Evolutionary conservation across 2,113 vertebrate species (phyloP).

Genomic region (Rhadina sibilatrix): DNA sequence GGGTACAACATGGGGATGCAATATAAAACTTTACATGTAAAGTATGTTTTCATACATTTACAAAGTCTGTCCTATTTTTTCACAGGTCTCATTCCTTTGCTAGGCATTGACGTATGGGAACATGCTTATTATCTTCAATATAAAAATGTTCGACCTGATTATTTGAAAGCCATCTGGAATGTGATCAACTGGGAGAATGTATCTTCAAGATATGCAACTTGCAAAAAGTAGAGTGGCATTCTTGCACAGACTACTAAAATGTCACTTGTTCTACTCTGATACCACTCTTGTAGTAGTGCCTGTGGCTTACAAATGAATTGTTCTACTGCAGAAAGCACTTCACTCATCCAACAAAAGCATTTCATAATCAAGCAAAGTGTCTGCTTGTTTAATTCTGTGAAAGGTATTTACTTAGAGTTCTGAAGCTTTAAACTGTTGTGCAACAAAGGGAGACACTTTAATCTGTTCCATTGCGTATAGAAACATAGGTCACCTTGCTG

Average conservation of each 20-base stretch:
- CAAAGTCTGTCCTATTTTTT: not conserved
- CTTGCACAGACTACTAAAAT: not conserved
- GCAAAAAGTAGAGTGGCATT: constrained; percentile 80
- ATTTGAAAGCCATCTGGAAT: constrained; percentile 97
- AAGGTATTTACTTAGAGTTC: constrained; percentile 21
- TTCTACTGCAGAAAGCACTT: constrained; percentile 28
- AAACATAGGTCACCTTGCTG: constrained; percentile 20
- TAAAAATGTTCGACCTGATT: constrained; percentile 96
- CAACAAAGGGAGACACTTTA: constrained; percentile 5
- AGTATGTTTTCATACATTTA: not conserved
- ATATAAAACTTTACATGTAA: not conserved
- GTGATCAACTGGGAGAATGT: constrained; percentile 96
- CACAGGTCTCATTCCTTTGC: constrained; percentile 89
- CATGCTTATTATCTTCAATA: constrained; percentile 99
- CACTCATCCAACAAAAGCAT: constrained; percentile 20
- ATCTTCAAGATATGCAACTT: constrained; percentile 79
- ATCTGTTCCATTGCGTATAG: not conserved
- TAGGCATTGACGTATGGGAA: constrained; percentile 98
- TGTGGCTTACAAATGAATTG: constrained; percentile 4
- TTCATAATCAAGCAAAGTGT: constrained; percentile 46
- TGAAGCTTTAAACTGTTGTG: constrained; percentile 46
- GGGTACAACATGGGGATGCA: not conserved
- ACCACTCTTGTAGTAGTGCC: constrained; percentile 34
- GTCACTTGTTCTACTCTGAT: not conserved
- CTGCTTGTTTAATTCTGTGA: constrained; percentile 40